phyloP scores from a whole-genome alignment of 53 echinoderm and acorn worm species.

The Henricia sp. region DNA sequence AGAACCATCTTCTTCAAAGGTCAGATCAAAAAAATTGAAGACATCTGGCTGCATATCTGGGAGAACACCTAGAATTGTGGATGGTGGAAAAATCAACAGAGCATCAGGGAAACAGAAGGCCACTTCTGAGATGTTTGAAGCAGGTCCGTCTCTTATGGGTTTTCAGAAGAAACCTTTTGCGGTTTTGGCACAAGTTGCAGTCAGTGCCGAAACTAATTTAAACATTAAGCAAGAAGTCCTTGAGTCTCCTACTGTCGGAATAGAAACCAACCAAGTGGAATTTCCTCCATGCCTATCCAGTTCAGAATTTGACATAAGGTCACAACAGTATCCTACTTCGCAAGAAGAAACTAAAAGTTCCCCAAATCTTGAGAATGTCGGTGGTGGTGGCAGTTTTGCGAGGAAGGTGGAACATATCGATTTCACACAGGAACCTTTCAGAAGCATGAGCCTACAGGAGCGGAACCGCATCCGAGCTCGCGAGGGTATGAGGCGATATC shows the following conservation, averaged over 20 bases:
- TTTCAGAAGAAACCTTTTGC: slow-evolving; percentile 13
- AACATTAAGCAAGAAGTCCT: not conserved
- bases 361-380: too few species aligned
- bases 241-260: not conserved
- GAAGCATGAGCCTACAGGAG: slow-evolving; percentile 42
- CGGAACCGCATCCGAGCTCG: slow-evolving; percentile 43
- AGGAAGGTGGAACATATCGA: not conserved
- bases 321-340: too few species aligned
- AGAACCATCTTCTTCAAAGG: not conserved
- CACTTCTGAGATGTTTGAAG: not conserved
- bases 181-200: slow-evolving; percentile 25
- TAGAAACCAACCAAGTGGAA: too few species aligned
- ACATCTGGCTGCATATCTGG: not conserved
- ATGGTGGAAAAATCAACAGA: not conserved
- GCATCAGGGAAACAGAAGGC: not conserved
- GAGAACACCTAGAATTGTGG: not conserved
- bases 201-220: not conserved
- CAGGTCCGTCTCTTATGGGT: not conserved
- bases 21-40: not conserved
- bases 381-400: not conserved
- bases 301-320: too few species aligned
- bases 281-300: too few species aligned
- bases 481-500: slow-evolving; percentile 47
- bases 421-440: slow-evolving; percentile 39
- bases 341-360: too few species aligned